Evolutionary conservation across 2,797 vertebrate species (phyloP).

Genomic region (Vespertilio murinus): DNA sequence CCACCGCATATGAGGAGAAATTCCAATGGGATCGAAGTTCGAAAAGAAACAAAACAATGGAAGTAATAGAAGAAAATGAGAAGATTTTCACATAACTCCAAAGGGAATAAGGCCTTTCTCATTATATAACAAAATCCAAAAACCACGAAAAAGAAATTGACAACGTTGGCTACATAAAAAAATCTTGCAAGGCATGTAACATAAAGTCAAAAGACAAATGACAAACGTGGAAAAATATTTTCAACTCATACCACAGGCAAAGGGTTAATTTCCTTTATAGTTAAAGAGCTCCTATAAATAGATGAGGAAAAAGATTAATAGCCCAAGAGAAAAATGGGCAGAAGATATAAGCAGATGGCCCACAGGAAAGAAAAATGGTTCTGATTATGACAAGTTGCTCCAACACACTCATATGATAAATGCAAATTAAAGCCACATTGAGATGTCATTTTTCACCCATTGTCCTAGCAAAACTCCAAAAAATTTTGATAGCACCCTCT

Average conservation of each 20-base stretch:
- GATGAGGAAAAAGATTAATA: slow-evolving; percentile 19
- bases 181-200: neutral
- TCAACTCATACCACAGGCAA: neutral
- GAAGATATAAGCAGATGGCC: slow-evolving; percentile 41
- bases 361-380: neutral
- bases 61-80: slow-evolving; percentile 5
- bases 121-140: slow-evolving; percentile 5
- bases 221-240: slow-evolving; percentile 25
- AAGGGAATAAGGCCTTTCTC: neutral
- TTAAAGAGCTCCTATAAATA: neutral
- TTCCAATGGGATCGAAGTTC: neutral
- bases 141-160: neutral
- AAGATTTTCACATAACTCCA: neutral
- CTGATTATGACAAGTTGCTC: slow-evolving; percentile 31
- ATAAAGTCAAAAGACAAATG: neutral
- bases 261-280: neutral
- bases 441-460: neutral
- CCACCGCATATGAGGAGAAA: neutral
- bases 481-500: neutral
- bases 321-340: slow-evolving; percentile 31
- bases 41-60: neutral
- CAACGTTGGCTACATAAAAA: neutral
- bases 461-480: neutral
- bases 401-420: neutral
- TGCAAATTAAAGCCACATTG: neutral